Evolutionary conservation across 2,113 vertebrate species (phyloP).

Genomic region (Coptodon rendalli): DNA sequence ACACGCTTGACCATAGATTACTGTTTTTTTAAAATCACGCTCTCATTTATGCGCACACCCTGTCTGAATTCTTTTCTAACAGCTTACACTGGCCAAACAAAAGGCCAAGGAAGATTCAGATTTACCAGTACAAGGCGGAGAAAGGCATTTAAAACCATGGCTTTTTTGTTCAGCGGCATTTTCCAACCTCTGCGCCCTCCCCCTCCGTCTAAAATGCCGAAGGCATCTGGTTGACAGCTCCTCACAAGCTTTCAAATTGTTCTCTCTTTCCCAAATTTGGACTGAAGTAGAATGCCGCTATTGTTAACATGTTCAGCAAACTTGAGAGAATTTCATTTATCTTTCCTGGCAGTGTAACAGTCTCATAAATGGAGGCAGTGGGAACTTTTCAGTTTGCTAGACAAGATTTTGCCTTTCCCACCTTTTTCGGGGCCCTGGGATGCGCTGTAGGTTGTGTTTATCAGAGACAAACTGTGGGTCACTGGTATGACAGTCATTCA

Average conservation of each 20-base stretch:
- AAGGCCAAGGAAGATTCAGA: conserved; percentile 44
- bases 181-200: conserved; percentile 51
- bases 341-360: background rate
- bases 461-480: conserved; percentile 41
- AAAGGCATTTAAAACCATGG: conserved; percentile 47
- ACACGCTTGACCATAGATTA: background rate
- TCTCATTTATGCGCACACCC: background rate
- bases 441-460: conserved; percentile 47
- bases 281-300: conserved; percentile 49
- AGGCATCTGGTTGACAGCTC: conserved; percentile 39
- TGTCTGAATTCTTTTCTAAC: conserved; percentile 29
- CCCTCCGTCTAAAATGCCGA: conserved; percentile 60
- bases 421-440: background rate
- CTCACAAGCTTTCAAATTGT: conserved; percentile 64
- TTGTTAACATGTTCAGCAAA: conserved; percentile 33
- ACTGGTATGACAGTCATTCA: conserved; percentile 63
- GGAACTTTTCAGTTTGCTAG: background rate
- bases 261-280: conserved; percentile 45
- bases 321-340: conserved; percentile 19
- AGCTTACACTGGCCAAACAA: conserved; percentile 31
- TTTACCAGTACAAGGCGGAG: conserved; percentile 26
- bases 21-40: background rate
- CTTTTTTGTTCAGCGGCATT: conserved; percentile 60
- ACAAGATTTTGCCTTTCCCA: background rate
- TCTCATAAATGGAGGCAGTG: background rate